Base-by-base conservation (phyloP, 2,888 invertebrate genomes). In the Caenorhabditis japonica region DNA sequence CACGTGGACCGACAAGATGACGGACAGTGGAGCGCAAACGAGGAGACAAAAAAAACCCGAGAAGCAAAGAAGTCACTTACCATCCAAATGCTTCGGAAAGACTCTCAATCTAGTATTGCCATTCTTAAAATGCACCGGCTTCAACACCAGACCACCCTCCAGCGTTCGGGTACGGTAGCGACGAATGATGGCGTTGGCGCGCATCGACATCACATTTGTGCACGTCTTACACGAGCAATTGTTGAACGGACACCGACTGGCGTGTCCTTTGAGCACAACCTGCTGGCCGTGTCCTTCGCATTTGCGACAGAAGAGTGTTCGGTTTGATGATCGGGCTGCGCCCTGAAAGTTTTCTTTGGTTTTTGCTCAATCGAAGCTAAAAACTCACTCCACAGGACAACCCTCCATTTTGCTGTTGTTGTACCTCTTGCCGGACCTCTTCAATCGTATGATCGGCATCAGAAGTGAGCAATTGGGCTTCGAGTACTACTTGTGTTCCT, bases 211-310 rank as follows among this genome's bases (percentile, higher is more conserved):
- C 64, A 86, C 86, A 66, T 86, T 86, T 4, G 84, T 75, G 71
- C 86, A 86, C 70, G 86, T 85, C 66, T 87, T 85, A 71, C 87
- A 87, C n/a, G 76, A 73, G 68, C 87, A 87, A 39, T 81, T 85
- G 74, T 87, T 85, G 73, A 76, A 87, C 1, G 85, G 87, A 59
- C 87, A 87, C 23, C 79, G 75, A 36, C 81, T 81, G 2, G 87
- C 87, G 71, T 87, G 87, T 4, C 87, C 87, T 61, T 87, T 87
- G n/a, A 87, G 76, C 15, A 85, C 83, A 19, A 83, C 83, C 64
- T 82, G 77, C 34, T 78, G 79, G 13, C 85, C 87, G 64, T 87
- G 86, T 19, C 83, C 83, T 41, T 83, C 82, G 62, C 84, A 85
- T 60, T 83, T 83, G 7, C 84, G 77, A 58, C 84, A 84, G 74